phyloP scores from a whole-genome alignment of 2,113 vertebrate genomes.

The Corythornis madagascariensis region DNA sequence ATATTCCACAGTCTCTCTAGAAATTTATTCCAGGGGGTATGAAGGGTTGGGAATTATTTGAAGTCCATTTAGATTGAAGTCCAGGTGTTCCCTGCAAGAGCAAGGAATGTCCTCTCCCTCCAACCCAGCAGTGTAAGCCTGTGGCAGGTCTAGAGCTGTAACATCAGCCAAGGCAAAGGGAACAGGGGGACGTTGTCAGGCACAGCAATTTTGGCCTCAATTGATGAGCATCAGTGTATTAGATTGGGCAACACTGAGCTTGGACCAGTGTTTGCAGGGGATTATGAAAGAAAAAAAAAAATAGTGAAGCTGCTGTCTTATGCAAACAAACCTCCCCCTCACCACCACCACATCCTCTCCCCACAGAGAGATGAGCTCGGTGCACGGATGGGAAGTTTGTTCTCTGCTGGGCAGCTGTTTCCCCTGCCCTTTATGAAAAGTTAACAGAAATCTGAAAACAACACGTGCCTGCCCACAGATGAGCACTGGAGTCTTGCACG shows the following conservation, averaged over 20 bases:
- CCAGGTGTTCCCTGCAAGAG: not conserved
- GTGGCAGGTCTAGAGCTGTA: not conserved
- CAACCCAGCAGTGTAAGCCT: not conserved
- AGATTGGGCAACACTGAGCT: not conserved
- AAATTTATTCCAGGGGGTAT: not conserved
- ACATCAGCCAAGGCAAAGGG: not conserved
- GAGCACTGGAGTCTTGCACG: not conserved
- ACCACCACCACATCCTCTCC: conserved; percentile 21
- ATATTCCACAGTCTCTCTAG: not conserved
- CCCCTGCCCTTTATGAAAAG: not conserved
- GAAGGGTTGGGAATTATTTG: not conserved
- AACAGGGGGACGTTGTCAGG: not conserved
- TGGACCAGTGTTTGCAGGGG: not conserved
- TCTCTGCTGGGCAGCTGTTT: conserved; percentile 43
- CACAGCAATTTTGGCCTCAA: not conserved
- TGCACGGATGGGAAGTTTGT: not conserved
- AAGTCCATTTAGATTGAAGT: not conserved
- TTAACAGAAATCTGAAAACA: not conserved
- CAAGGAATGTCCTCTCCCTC: not conserved
- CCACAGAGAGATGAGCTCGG: not conserved
- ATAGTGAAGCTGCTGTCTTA: not conserved
- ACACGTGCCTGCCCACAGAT: not conserved
- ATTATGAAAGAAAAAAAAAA: not conserved
- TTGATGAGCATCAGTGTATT: not conserved
- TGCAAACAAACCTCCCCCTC: conserved; percentile 19